Conservation (phyloP, 2,113 vertebrate genomes). For the Pollimyrus isidori region DNA sequence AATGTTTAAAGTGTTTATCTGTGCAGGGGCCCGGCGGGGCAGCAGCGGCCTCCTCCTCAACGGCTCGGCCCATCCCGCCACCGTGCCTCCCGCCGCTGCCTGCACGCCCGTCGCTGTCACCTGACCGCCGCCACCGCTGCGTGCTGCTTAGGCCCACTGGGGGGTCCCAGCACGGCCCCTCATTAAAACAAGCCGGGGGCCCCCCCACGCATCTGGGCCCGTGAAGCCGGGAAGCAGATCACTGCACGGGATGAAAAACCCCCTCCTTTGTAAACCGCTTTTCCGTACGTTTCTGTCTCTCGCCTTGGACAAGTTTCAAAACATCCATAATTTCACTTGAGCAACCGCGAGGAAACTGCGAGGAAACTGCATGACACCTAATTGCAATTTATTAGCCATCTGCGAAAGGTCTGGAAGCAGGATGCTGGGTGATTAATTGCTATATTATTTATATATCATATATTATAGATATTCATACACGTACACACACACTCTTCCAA, state of each 20-base stretch:
- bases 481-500: background rate
- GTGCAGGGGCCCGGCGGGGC: constrained; percentile 43
- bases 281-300: constrained; percentile 15
- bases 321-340: constrained; percentile 21
- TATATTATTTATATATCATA: constrained; percentile 11
- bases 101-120: background rate
- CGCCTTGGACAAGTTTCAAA: constrained; percentile 26
- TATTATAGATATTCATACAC: background rate
- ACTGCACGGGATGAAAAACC: constrained; percentile 35
- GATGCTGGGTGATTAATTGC: constrained; percentile 30
- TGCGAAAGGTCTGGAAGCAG: constrained; percentile 18
- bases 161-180: constrained; percentile 16
- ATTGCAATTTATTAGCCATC: constrained; percentile 23
- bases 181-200: constrained; percentile 36
- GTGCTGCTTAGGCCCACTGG: constrained; percentile 23
- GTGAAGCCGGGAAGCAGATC: constrained; percentile 41
- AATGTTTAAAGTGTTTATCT: constrained; percentile 53
- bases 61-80: background rate
- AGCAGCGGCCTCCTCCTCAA: background rate
- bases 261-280: constrained; percentile 2
- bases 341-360: background rate
- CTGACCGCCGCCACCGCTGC: constrained; percentile 29
- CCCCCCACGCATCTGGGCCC: constrained; percentile 36
- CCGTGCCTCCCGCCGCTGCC: background rate
- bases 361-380: background rate